Evolutionary conservation across 2,113 vertebrate genomes (phyloP), one percentile per base, ranked within the genome.

Genomic region (Rhinopomastus cyanomelas): DNA sequence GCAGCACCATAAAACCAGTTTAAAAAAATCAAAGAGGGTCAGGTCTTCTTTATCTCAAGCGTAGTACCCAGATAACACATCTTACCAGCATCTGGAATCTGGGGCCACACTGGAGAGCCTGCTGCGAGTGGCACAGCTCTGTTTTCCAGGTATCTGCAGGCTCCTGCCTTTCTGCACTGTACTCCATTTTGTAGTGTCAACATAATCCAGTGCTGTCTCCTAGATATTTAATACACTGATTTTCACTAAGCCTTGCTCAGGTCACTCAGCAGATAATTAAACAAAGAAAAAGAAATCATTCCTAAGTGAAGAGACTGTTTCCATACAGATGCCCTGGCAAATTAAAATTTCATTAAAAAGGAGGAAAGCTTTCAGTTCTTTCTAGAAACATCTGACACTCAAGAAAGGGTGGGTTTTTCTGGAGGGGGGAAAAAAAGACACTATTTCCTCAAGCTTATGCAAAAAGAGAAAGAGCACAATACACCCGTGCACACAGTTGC

Each of bases 401-500:
- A 48, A 69, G 32, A 69, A 61, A 61, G n/a, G 18, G 5, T 3
- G 1, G 1, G 17, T 12, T 61, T 72, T 22, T 8, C 9, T 25
- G 6, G 4, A 3, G 4, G 9, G 5, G 5, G 8, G 23, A 10
- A 2, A 52, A 52, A 13, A 64, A 21, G 8, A 27, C 10, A 46
- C 55, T 73, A 51, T 81, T 75, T 76, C 39, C 66, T 75, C 37
- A 22, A 62, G 59, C 37, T 62, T 69, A 62, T 3, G 2, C 30
- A 85, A 76, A 78, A 86, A 88, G 30, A 51, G 34, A 67, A 76
- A 30, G 8, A 83, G 23, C 62, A 64, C 26, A 52, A 81, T 69
- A 81, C 56, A 95, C 83, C 86, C 90, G 60, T 80, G 60, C 42
- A 85, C 18, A 76, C 48, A 60, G 62, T 53, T 87, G 80, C 64